Evolutionary conservation across 2,113 vertebrate genomes (phyloP), one percentile per base, ranked within the genome.

Genomic region (Antidorcas marsupialis): DNA sequence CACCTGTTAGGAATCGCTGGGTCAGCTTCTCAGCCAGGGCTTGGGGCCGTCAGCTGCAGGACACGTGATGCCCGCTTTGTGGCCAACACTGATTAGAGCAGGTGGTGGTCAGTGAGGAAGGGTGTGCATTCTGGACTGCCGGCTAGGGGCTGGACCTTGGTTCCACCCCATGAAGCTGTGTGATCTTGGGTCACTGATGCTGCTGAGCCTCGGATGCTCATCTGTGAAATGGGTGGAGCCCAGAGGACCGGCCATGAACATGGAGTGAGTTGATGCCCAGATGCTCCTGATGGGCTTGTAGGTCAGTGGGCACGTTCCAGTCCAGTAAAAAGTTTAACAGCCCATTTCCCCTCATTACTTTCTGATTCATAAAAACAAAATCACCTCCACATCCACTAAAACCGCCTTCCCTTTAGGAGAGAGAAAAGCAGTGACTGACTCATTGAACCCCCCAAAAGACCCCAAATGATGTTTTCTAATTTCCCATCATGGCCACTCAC

Each of bases 371-470:
- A 2, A 60, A n/a, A 76, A n/a, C 7, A 2, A 52, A 76, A 13
- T 83, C 55, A 93, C 90, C 43, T 36, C 55, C 62, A 5, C 12
- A 36, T 12, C 47, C 36, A 25, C 39, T 14, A 86, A 97, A 13
- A 12, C 36, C 0, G 23, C 39, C 91, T 94, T 98, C 97, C 91
- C 97, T 95, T 98, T 95, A 98, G 97, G 92, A 97, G 57, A 94
- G 7, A 97, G 97, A 98, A 97, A 95, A 90, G 95, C 57, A 89
- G 95, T 95, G 76, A 87, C 85, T 45, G 82, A 93, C 94, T 96
- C 81, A 55, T 91, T 90, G 97, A 85, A 91, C 81, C 98, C 98
- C 95, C 50, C 50, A 97, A 92, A 97, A 82, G 92, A 91, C 98
- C 98, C 96, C 50, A 76, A 97, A 93, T 97, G 59, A 71, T 84